Percentiles rank a stretch among this genome's conserved stretches.
phyloP scores from a whole-genome alignment of 2,888 invertebrate species.

The Acanthopleura granulata region DNA sequence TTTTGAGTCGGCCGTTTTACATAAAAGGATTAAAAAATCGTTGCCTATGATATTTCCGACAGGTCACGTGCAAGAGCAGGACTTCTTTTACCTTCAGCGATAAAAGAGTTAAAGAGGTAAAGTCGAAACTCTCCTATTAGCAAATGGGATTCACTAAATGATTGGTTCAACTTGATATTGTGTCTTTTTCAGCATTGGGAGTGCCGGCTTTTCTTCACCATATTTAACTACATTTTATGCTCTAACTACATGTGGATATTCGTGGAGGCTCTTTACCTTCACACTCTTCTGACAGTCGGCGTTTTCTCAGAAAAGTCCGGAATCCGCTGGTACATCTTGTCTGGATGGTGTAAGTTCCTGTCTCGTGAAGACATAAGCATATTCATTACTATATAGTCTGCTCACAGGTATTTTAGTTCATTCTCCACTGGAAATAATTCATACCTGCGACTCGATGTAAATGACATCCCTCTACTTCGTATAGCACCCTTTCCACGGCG shows the following conservation, averaged over 20 bases:
- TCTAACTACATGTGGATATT: slow-evolving; percentile 82
- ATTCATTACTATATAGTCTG: too few species aligned
- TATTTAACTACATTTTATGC: slow-evolving; percentile 79
- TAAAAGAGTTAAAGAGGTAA: too few species aligned
- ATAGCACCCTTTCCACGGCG: not conserved
- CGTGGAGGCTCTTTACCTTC: slow-evolving; percentile 80
- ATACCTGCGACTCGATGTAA: not conserved
- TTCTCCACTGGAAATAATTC: too few species aligned
- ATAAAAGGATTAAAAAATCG: not conserved
- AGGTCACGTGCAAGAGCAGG: too few species aligned
- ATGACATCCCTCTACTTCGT: not conserved
- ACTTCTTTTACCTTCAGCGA: too few species aligned
- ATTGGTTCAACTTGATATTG: not conserved
- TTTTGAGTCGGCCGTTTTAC: not conserved
- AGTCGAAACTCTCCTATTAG: too few species aligned
- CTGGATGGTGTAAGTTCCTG: slow-evolving; percentile 78
- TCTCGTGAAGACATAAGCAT: too few species aligned
- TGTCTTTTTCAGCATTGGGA: slow-evolving; percentile 74
- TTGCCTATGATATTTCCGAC: not conserved
- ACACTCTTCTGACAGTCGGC: slow-evolving; percentile 78
- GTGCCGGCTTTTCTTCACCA: slow-evolving; percentile 77
- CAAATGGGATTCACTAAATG: too few species aligned
- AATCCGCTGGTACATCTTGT: slow-evolving; percentile 75
- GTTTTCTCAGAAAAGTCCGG: slow-evolving; percentile 78
- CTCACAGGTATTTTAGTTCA: too few species aligned